These are phyloP conservation scores for Nephrotoma flavescens DNA, from an alignment of 2,888 invertebrate species.

Conservation along the genomic window DNA sequence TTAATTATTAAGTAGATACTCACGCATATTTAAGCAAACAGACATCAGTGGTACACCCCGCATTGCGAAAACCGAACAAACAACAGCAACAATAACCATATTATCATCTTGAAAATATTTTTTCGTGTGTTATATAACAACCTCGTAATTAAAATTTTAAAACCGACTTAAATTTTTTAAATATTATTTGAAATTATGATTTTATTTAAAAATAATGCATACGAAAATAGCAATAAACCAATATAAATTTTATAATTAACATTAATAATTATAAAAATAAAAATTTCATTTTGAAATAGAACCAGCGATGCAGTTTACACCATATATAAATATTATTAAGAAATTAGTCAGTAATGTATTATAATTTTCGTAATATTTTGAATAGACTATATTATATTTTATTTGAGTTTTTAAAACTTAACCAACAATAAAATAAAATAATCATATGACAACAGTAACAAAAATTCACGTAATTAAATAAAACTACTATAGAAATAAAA, in stretches of 20 bases:
- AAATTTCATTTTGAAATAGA: conserved; percentile 2
- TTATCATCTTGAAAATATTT: not conserved
- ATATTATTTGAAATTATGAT: not conserved
- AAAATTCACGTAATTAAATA: not conserved
- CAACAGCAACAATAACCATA: not conserved
- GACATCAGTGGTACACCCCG: not conserved
- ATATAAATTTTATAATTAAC: not conserved
- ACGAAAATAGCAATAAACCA: not conserved
- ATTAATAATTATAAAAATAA: conserved; percentile 1
- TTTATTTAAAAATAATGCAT: not conserved
- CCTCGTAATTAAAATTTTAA: not conserved
- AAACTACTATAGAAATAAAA: conserved; percentile 4
- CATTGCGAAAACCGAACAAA: not conserved
- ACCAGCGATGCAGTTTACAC: conserved; percentile 15
- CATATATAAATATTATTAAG: not conserved
- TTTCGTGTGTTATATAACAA: not conserved
- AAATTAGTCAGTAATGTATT: not conserved
- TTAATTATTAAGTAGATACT: not conserved
- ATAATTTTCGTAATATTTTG: not conserved
- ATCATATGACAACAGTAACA: not conserved
- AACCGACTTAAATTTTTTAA: not conserved
- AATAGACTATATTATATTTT: not conserved
- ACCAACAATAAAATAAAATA: not conserved
- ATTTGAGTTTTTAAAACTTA: not conserved
- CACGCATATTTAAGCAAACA: not conserved